These are phyloP conservation scores for Galeruca laticollis DNA, from an alignment of 2,888 invertebrate genomes.

Conservation along the genomic window DNA sequence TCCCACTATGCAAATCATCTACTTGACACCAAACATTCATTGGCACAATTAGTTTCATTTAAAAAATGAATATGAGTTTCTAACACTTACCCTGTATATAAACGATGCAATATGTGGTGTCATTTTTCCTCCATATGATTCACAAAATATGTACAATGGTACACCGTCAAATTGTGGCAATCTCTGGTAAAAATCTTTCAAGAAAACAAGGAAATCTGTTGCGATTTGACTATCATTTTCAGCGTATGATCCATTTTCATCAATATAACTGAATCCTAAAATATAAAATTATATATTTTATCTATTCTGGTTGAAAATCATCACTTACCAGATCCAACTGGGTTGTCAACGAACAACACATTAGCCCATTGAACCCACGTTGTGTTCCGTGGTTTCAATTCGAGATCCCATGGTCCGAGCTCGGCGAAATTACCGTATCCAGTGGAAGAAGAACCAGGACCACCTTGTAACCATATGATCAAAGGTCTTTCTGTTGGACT, in stretches of 20 bases:
- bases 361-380: conserved; percentile 74
- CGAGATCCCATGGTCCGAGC: conserved; percentile 53
- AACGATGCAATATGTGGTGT: conserved; percentile 82
- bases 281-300: no score
- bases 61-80: not conserved
- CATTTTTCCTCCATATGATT: conserved; percentile 96
- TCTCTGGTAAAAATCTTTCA: conserved; percentile 76
- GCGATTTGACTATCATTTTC: conserved; percentile 77
- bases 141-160: conserved; percentile 87
- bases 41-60: no score
- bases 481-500: conserved; percentile 78
- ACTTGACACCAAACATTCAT: no score
- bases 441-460: conserved; percentile 74
- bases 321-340: conserved; percentile 76
- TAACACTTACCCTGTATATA: no score
- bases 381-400: conserved; percentile 67
- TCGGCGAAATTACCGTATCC: conserved; percentile 82
- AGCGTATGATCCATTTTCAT: no score
- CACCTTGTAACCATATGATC: conserved; percentile 78
- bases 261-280: no score
- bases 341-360: conserved; percentile 89
- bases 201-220: conserved; percentile 79
- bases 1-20: no score
- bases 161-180: conserved; percentile 79
- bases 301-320: not conserved